Evolutionary conservation across 2,888 invertebrate genomes (phyloP).

Genomic region (Opisthograptis luteolata): DNA sequence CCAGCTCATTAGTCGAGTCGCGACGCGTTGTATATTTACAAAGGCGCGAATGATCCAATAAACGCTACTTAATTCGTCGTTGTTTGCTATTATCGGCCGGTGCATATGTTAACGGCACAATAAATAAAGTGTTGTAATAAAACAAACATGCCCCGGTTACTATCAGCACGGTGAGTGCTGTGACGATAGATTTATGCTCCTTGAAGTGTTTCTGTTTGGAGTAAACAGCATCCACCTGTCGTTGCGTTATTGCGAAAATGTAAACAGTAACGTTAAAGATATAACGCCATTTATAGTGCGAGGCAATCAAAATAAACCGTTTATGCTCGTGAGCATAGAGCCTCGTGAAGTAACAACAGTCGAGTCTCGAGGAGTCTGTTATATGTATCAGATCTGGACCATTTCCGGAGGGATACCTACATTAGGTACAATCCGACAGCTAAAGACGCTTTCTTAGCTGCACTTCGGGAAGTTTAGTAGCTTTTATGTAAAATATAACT

Average conservation of each 20-base stretch:
- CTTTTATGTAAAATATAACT: too few species aligned
- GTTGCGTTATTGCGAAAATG: conserved; percentile 59
- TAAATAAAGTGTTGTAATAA: conserved; percentile 56
- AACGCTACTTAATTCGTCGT: conserved; percentile 40
- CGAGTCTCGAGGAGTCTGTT: background rate
- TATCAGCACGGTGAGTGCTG: conserved; percentile 47
- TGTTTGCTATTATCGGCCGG: conserved; percentile 43
- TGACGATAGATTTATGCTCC: conserved; percentile 67
- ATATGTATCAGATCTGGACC: background rate
- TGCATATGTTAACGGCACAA: conserved; percentile 54
- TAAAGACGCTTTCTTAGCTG: background rate
- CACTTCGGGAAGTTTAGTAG: background rate
- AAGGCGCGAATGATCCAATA: conserved; percentile 40
- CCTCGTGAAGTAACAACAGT: conserved; percentile 13
- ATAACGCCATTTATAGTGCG: conserved; percentile 31
- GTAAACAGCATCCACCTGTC: conserved; percentile 62
- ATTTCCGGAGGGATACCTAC: too few species aligned
- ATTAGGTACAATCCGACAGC: background rate
- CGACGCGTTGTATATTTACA: conserved; percentile 35
- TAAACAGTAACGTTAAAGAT: conserved; percentile 35
- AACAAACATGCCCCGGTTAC: conserved; percentile 66
- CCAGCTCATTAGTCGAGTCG: conserved; percentile 35
- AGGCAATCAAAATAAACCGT: conserved; percentile 34
- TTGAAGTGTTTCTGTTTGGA: conserved; percentile 43
- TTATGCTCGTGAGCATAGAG: too few species aligned